phyloP scores from a whole-genome alignment of 2,888 invertebrate genomes.

The Heliconius erato region DNA sequence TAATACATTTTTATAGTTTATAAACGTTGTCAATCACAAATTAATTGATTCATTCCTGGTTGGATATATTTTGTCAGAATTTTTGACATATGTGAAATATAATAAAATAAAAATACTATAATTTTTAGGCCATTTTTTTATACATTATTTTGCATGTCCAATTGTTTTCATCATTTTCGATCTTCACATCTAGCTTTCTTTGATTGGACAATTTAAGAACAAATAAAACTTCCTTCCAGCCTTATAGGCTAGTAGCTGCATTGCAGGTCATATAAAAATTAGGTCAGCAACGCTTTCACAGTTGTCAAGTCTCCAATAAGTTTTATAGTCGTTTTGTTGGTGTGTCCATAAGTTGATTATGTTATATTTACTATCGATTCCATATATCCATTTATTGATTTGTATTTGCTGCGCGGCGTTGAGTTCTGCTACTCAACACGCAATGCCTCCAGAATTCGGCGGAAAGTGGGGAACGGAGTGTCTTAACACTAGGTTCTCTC shows the following conservation, averaged over 20 bases:
- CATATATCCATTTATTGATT: neutral
- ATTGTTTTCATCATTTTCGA: neutral
- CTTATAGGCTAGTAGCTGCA: constrained; percentile 65
- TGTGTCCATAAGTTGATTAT: neutral
- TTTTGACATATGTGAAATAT: too few relatives aligned
- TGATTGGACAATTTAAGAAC: constrained; percentile 43
- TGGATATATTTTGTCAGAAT: too few relatives aligned
- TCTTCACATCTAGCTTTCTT: constrained; percentile 19
- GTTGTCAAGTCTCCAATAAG: constrained; percentile 64
- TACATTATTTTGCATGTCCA: neutral
- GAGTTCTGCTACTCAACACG: too few relatives aligned
- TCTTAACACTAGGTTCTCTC: too few relatives aligned
- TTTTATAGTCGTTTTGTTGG: constrained; percentile 37
- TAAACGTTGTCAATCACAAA: neutral
- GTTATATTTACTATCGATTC: neutral
- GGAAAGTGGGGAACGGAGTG: too few relatives aligned
- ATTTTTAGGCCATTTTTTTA: neutral
- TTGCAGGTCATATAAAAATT: constrained; percentile 78
- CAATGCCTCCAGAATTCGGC: too few relatives aligned
- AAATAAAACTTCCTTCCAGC: constrained; percentile 46
- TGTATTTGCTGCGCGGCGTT: too few relatives aligned
- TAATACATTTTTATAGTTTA: neutral
- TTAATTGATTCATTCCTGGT: too few relatives aligned
- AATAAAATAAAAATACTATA: too few relatives aligned
- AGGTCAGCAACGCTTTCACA: constrained; percentile 62